phyloP scores from a whole-genome alignment of 2,888 invertebrate genomes.

The Orchestes rusci region DNA sequence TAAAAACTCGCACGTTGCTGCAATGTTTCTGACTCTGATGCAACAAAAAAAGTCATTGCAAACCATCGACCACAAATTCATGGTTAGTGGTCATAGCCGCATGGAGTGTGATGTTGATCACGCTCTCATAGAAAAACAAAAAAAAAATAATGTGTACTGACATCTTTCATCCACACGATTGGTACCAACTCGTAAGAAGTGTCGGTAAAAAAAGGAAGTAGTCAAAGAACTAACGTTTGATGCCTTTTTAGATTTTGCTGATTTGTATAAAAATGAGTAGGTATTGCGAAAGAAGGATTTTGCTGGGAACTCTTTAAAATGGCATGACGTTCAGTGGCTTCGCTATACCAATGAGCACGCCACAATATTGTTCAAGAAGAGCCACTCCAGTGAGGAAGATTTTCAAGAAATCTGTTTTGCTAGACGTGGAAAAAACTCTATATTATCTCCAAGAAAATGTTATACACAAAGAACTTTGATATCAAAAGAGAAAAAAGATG shows the following conservation, averaged over 20 bases:
- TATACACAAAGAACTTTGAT: not conserved
- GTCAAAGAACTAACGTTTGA: not conserved
- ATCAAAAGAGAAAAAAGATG: not conserved
- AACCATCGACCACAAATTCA: slow-evolving; percentile 21
- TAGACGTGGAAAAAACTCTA: not conserved
- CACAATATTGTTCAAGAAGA: slow-evolving; percentile 1
- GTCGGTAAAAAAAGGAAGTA: slow-evolving; percentile 8
- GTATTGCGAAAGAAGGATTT: not conserved
- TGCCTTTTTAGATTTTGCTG: too few relatives aligned
- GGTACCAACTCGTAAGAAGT: slow-evolving; percentile 13
- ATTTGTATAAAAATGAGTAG: too few relatives aligned
- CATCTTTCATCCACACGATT: slow-evolving; percentile 14
- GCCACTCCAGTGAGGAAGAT: not conserved
- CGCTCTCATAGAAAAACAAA: slow-evolving; percentile 19
- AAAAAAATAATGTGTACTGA: slow-evolving; percentile 11
- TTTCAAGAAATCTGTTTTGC: slow-evolving; percentile 1
- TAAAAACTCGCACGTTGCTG: slow-evolving; percentile 15
- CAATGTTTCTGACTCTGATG: slow-evolving; percentile 16
- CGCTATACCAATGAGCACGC: not conserved
- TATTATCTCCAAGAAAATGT: slow-evolving; percentile 1
- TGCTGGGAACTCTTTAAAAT: slow-evolving; percentile 2
- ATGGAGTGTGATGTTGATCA: slow-evolving; percentile 21
- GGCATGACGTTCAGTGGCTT: slow-evolving; percentile 7
- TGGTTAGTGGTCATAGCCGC: slow-evolving; percentile 19
- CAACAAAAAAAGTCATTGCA: slow-evolving; percentile 7